phyloP scores from a whole-genome alignment of 2,113 vertebrate genomes.

The Neoarius graeffei region DNA sequence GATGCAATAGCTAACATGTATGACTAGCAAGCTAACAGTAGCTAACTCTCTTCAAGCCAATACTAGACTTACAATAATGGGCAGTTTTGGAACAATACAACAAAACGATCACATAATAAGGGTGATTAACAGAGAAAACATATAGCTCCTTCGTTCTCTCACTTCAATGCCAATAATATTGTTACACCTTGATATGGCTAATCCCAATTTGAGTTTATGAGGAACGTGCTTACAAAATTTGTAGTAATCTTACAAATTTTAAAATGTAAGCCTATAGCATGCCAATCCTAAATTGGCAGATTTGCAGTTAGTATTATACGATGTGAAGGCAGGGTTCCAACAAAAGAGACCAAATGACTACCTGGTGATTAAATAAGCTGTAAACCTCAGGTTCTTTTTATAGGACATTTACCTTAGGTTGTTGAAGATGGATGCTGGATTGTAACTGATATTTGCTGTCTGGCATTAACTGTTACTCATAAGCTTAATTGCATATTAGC shows the following conservation, averaged over 20 bases:
- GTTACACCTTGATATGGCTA: not conserved
- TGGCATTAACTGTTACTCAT: conserved; percentile 59
- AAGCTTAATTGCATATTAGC: conserved; percentile 66
- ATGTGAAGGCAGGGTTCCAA: not conserved
- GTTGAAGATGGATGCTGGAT: conserved; percentile 10
- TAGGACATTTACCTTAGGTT: not conserved
- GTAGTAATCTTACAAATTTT: not conserved
- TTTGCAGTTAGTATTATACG: not conserved
- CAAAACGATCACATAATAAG: not conserved
- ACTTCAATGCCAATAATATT: not conserved
- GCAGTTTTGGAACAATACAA: not conserved
- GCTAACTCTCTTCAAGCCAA: not conserved
- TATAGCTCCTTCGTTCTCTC: not conserved
- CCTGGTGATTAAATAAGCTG: not conserved
- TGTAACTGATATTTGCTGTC: conserved; percentile 59
- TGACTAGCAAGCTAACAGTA: not conserved
- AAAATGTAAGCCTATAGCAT: not conserved
- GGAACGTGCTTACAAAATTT: not conserved
- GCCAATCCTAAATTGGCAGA: not conserved
- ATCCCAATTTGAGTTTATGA: not conserved
- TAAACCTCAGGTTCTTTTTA: conserved; percentile 14
- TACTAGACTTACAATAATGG: not conserved
- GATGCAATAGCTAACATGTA: not conserved
- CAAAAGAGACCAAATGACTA: not conserved
- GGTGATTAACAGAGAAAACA: not conserved